phyloP scores from a whole-genome alignment of 2,888 invertebrate genomes.

The Danaus chrysippus region DNA sequence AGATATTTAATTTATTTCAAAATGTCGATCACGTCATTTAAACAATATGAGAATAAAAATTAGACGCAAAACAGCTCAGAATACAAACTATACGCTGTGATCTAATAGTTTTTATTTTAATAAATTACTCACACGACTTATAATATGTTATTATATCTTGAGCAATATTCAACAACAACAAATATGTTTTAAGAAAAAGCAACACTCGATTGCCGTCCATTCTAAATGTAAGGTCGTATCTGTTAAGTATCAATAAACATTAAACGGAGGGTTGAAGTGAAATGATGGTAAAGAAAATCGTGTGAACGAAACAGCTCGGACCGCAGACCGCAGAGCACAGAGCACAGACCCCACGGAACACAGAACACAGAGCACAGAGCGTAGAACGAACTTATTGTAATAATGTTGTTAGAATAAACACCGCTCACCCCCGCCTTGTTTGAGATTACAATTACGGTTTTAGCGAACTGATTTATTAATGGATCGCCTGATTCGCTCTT shows the following conservation, averaged over 20 bases:
- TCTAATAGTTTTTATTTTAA: no score
- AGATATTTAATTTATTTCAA: no score
- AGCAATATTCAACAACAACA: neutral
- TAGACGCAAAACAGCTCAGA: no score
- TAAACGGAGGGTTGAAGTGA: slow-evolving; percentile 9
- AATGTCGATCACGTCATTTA: no score
- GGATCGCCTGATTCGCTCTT: slow-evolving; percentile 76
- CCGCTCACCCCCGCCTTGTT: slow-evolving; percentile 57
- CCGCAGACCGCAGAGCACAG: slow-evolving; percentile 36
- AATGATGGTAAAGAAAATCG: slow-evolving; percentile 41
- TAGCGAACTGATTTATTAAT: slow-evolving; percentile 79
- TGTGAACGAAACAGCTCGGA: slow-evolving; percentile 42
- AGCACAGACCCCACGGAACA: slow-evolving; percentile 30
- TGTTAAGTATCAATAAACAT: slow-evolving; percentile 1
- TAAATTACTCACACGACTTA: neutral
- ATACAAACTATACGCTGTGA: no score
- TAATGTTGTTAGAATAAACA: slow-evolving; percentile 79
- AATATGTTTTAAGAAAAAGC: neutral
- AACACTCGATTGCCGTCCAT: neutral
- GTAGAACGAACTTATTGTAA: slow-evolving; percentile 75
- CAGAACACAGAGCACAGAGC: slow-evolving; percentile 46
- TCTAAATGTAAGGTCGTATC: neutral
- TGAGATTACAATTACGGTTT: slow-evolving; percentile 80
- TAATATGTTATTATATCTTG: neutral
- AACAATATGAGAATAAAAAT: no score